phyloP scores from a whole-genome alignment of 92 coral and sea anemone genomes.

The Hydrozoanthus gracilis region DNA sequence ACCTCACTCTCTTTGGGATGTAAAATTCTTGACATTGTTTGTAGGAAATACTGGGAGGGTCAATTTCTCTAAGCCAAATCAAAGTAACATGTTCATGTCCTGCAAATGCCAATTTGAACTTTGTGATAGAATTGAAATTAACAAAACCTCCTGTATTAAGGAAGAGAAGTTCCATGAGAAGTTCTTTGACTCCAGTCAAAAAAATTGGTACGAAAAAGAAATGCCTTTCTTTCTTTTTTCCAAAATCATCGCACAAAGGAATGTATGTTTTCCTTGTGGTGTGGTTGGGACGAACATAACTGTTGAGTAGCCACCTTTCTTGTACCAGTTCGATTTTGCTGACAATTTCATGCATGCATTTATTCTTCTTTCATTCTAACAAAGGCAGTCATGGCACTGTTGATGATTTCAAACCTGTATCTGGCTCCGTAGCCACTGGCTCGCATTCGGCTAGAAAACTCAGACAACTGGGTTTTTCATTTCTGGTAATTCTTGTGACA shows the following conservation, averaged over 20 bases:
- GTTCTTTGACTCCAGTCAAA: conserved; percentile 69
- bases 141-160: conserved; percentile 58
- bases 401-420: not conserved
- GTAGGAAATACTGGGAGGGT: conserved; percentile 32
- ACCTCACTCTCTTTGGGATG: conserved; percentile 46
- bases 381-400: conserved; percentile 11
- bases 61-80: conserved; percentile 41
- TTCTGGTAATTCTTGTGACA: not conserved
- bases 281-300: conserved; percentile 11
- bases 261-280: conserved; percentile 21
- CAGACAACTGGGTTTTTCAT: not conserved
- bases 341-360: not conserved
- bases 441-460: not conserved
- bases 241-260: conserved; percentile 54
- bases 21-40: conserved; percentile 20
- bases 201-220: conserved; percentile 61
- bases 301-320: conserved; percentile 6
- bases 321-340: not conserved
- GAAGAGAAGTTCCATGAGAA: conserved; percentile 64
- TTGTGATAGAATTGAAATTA: conserved; percentile 39
- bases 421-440: conserved; percentile 2
- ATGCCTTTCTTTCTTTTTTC: conserved; percentile 63
- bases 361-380: not conserved
- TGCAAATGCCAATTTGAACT: conserved; percentile 46
- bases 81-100: conserved; percentile 49